Evolutionary conservation across 2,797 vertebrate genomes (phyloP), one percentile per base, ranked within the genome.

Genomic region (Enteromius treurensis): DNA sequence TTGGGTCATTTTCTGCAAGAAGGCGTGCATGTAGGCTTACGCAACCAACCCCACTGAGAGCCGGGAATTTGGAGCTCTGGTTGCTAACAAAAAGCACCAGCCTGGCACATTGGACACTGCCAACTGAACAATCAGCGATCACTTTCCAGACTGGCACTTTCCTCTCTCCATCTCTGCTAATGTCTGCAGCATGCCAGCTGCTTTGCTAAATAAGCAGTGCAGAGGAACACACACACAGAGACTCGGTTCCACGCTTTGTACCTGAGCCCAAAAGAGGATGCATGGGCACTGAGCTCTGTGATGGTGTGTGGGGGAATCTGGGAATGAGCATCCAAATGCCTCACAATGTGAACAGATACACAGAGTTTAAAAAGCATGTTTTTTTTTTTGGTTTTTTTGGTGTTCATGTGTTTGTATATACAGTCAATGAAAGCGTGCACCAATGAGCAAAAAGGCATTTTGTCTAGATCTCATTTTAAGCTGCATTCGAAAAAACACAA

Each of bases 121-220:
- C 94, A 94, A 91, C 91, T 92, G 92, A 94, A 93, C 91, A 92
- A 93, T 94, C 92, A 92, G 91, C 92, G 92, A 91, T 89, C 91
- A 91, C 91, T 89, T 91, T 93, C 86, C 91, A 89, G 91, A 86
- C 90, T 92, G 92, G 92, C 90, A 89, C 91, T 89, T 90, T 88
- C 91, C 92, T 92, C 88, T 91, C 88, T 91, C 90, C 93, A 90
- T 92, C 91, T 91, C 92, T 92, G 90, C 91, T 92, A 91, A 93
- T 92, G 89, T 91, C 90, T 91, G 89, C 85, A 84, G 85, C 85
- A 86, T 90, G 90, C 92, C 91, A 94, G 92, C 92, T 93, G 92
- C 92, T 93, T 82, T 40, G 77, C 86, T 90, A 85, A 92, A 88
- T 82, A 91, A 86, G 88, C 89, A 85, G 90, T 88, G 84, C 89